These are phyloP conservation scores for Sphenodon punctatus DNA, from an alignment of 2,797 vertebrate species.

Conservation along the genomic window DNA sequence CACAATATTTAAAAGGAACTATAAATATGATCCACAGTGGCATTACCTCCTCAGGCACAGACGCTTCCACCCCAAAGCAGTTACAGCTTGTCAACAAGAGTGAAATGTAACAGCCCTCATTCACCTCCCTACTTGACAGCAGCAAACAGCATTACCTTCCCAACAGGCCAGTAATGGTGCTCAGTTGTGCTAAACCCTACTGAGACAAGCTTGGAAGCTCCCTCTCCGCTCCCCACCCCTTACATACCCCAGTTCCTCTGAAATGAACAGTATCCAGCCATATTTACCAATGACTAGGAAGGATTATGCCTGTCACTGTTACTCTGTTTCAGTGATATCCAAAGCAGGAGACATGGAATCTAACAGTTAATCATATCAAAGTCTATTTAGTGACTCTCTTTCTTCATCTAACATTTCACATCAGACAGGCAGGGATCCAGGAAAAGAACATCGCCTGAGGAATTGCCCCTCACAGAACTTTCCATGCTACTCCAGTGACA, in stretches of 20 bases:
- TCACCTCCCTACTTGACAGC: fast-evolving
- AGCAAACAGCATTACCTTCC: not conserved
- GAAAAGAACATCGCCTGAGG: not conserved
- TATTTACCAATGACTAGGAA: fast-evolving
- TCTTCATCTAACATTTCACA: not conserved
- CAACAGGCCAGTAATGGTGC: fast-evolving
- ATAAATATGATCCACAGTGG: fast-evolving
- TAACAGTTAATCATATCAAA: not conserved
- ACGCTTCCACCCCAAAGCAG: not conserved
- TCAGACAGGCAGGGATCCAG: not conserved
- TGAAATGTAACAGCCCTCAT: not conserved
- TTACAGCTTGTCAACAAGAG: fast-evolving
- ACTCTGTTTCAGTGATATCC: not conserved
- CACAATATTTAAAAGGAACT: not conserved
- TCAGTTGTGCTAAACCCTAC: not conserved
- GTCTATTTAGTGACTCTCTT: not conserved
- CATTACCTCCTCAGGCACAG: not conserved
- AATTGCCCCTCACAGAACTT: not conserved
- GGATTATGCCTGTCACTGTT: not conserved
- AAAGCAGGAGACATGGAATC: not conserved
- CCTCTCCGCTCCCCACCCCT: too few relatives aligned
- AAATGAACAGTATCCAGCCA: fast-evolving
- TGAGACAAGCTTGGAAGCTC: not conserved
- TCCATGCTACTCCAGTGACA: not conserved
- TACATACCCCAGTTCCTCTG: fast-evolving